Percentiles rank a stretch among this genome's conserved stretches.
These are phyloP conservation scores for Carettochelys insculpta DNA, from an alignment of 2,113 vertebrate species.

Conservation along the genomic window DNA sequence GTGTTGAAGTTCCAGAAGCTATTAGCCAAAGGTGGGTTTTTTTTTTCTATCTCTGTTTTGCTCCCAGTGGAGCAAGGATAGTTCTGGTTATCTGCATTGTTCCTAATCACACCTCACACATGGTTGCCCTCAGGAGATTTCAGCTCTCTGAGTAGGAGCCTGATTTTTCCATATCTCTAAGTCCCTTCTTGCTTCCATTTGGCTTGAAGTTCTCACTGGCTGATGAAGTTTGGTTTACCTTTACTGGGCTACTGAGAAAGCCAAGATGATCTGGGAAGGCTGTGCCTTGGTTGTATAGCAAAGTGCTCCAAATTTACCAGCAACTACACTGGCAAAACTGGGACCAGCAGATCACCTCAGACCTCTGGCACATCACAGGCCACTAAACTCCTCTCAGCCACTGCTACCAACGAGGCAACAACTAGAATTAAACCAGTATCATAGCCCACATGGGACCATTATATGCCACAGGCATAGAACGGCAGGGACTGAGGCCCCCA, in stretches of 20 bases:
- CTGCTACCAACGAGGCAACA: neutral
- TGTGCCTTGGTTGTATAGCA: neutral
- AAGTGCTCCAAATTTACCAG: neutral
- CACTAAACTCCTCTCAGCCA: neutral
- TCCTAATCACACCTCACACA: neutral
- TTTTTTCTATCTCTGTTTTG: neutral
- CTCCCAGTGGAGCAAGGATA: neutral
- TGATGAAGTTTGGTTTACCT: neutral
- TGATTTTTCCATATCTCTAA: neutral
- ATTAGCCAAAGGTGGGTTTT: neutral
- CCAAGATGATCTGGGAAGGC: neutral
- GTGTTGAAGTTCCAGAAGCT: neutral
- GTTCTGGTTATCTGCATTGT: neutral
- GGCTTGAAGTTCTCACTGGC: neutral
- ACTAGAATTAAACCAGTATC: neutral
- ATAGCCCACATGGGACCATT: neutral
- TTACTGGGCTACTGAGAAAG: neutral
- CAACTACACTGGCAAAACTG: neutral
- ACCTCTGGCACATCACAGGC: neutral
- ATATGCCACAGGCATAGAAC: neutral
- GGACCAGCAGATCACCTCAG: neutral
- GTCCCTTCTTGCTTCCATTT: neutral
- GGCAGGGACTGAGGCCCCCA: neutral
- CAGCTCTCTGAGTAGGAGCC: neutral
- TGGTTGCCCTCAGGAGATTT: neutral